phyloP scores from a whole-genome alignment of 2,797 vertebrate genomes.

The Sarcophilus harrisii region DNA sequence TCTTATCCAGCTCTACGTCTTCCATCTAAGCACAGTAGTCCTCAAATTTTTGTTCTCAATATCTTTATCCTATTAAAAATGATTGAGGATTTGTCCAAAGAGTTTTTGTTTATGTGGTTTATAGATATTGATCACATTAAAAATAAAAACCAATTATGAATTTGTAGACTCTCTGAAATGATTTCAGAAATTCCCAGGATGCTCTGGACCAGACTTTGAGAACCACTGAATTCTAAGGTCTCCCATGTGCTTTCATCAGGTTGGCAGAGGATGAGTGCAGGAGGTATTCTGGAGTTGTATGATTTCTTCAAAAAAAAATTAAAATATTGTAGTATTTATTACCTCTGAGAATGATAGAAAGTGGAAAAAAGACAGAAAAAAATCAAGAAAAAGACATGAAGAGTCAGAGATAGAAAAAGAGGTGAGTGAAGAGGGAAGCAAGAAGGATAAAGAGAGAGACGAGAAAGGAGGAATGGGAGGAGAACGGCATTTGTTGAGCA shows the following conservation, averaged over 20 bases:
- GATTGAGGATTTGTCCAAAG: no score
- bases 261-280: neutral
- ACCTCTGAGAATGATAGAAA: neutral
- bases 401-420: neutral
- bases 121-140: no score
- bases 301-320: neutral
- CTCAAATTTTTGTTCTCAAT: no score
- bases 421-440: neutral
- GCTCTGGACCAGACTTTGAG: no score
- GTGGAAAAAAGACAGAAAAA: neutral
- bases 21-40: neutral
- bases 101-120: no score
- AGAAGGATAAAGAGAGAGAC: neutral
- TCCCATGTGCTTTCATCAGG: neutral
- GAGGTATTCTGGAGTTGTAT: neutral
- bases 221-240: neutral
- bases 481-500: neutral
- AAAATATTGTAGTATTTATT: neutral
- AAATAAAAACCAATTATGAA: no score
- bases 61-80: no score
- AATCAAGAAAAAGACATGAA: neutral
- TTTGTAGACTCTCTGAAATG: no score
- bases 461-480: neutral
- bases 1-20: neutral
- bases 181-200: no score